Base-by-base conservation (phyloP, 2,113 vertebrate genomes). In the Cnemophilus loriae region DNA sequence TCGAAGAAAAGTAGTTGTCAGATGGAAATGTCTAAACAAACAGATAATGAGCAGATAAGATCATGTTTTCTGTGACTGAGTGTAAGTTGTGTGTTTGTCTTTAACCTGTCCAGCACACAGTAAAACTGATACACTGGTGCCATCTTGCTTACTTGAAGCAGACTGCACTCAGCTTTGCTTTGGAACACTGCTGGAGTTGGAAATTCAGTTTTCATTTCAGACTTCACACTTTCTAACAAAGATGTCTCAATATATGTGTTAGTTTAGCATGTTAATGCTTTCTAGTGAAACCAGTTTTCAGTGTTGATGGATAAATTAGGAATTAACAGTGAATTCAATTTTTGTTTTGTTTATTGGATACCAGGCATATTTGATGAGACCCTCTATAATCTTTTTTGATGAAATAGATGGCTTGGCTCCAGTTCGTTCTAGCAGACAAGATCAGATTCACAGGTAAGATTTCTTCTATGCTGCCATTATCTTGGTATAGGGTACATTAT, bases 341-440 rank as follows among this genome's bases (percentile, higher is more conserved):
- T 79, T 93, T 53, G 18, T 69, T 63, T 61, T 42, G 24, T 65
- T 60, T 87, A 33, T 61, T 75, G 14, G 24, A 37, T 64, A 60
- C 52, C 94, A 99, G 99, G 99, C 99, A 57, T 99, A 99, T 96
- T 98, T 99, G 98, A 99, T 99, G 99, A 99, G 99, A 98, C 99
- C 99, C 22, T 99, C 99, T 59, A 99, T 99, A 94, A 99, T 99
- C 91, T 99, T 99, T 98, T 99, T 99, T 97, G 99, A 99, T 98
- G 99, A 99, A 98, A 99, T 99, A 89, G 99, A 99, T 98, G 99
- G 99, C 50, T 98, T 99, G 98, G 99, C 99, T 97, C 99, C 99
- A 59, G 99, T 99, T 96, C 99, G 99, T 93, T 99, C 99, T 78
- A 99, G 99, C 95, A 98, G 99, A 96, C 99, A 99, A 98, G 99